Base-by-base conservation (phyloP, 2,797 vertebrate genomes). In the Brachyalestes nurse region DNA sequence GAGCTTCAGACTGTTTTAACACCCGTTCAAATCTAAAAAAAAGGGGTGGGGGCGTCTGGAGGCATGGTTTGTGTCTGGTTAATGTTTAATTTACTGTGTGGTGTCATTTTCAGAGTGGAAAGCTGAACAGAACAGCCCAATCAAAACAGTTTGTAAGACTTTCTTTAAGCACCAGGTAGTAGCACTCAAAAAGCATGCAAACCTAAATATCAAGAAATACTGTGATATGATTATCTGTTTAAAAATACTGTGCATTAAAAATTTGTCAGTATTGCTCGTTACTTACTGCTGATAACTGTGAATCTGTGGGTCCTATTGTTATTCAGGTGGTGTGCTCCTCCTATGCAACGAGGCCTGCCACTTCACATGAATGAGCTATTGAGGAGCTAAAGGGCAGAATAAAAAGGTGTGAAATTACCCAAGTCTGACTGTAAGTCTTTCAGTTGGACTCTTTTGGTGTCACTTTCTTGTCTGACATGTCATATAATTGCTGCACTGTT, bases 391-490 rank as follows among this genome's bases (percentile, higher is more conserved):
- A 66, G 34, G 67, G 53, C 45, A 61, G 25, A 65, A 75, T 57
- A 81, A 75, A 34, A 42, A 28, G 25, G 40, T 53, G 25, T 69
- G 53, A 80, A 75, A 80, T 60, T 19, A 47, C 21, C 21, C 58
- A 5, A 38, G 4, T 28, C 45, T 55, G 40, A 62, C 51, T 58
- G 38, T 67, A 13, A n/a, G 34, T 40, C 49, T 28, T 57, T 21
- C 28, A 66, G 58, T 47, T 64, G 58, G n/a, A 45, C 47, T 66
- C 38, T 23, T 58, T 28, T 16, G 71, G 19, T 19, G 47, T 60
- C 53, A 47, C 5, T 42, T 71, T 71, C 6, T 34, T 51, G 58
- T 53, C 47, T 40, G 58, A 42, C 67, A 70, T 55, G 42, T 60
- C 14, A 4, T 45, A 17, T 62, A 67, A 72, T 45, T 69, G 21